Evolutionary conservation across 1,140 invertebrate genomes (phyloP).

Genomic region (Druon quercuslanigerum): DNA sequence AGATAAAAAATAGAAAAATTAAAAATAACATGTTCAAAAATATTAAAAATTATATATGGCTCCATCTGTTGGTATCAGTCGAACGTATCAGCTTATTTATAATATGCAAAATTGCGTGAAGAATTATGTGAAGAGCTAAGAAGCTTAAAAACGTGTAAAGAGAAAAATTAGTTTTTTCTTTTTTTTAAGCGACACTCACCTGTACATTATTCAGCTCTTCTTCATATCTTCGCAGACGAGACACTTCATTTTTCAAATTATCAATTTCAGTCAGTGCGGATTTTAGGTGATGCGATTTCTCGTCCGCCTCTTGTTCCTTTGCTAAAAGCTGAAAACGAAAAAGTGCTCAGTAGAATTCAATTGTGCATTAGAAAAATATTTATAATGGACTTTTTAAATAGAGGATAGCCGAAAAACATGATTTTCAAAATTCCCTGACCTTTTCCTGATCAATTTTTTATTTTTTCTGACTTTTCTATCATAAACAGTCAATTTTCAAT

Average conservation of each 20-base stretch:
- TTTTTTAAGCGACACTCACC: constrained; percentile 69
- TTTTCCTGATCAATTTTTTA: too few species aligned
- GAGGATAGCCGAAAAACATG: constrained; percentile 17
- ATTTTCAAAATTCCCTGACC: too few species aligned
- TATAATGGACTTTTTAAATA: constrained; percentile 24
- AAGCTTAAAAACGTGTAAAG: constrained; percentile 4
- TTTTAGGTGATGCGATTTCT: constrained; percentile 74
- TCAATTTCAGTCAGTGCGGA: constrained; percentile 76
- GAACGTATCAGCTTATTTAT: constrained; percentile 6
- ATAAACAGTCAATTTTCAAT: too few species aligned
- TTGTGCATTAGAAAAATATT: neutral
- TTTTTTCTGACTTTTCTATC: too few species aligned
- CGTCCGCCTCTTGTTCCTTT: constrained; percentile 76
- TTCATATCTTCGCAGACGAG: constrained; percentile 79
- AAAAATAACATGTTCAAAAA: constrained; percentile 9
- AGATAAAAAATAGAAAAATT: constrained; percentile 18
- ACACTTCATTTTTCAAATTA: constrained; percentile 78
- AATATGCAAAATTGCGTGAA: neutral
- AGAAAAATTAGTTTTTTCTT: constrained; percentile 8
- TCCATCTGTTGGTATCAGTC: neutral
- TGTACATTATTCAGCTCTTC: constrained; percentile 81
- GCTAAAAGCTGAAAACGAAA: constrained; percentile 67
- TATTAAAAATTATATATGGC: neutral
- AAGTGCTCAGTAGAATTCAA: too few species aligned
- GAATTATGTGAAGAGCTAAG: constrained; percentile 24